These are phyloP conservation scores for Eutrigla gurnardus DNA, from an alignment of 2,797 vertebrate genomes.

Conservation along the genomic window DNA sequence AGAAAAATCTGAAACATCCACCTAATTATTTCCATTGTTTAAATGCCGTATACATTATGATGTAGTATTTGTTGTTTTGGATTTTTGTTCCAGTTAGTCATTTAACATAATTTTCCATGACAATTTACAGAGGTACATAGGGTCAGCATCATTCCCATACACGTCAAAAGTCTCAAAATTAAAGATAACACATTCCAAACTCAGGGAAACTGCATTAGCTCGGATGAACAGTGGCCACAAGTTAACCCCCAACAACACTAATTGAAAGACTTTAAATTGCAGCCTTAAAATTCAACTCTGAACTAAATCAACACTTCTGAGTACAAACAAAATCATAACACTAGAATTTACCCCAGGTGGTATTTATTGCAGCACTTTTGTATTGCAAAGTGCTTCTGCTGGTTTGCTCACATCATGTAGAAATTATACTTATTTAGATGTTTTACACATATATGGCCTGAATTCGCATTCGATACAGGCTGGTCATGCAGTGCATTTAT, in stretches of 20 bases:
- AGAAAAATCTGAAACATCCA: neutral
- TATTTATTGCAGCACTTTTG: constrained; percentile 10
- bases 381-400: neutral
- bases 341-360: neutral
- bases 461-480: constrained; percentile 26
- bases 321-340: neutral
- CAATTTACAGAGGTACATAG: neutral
- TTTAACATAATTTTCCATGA: neutral
- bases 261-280: neutral
- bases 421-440: neutral
- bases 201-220: neutral
- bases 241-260: neutral
- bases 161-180: constrained; percentile 1
- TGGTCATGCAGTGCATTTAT: neutral
- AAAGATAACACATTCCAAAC: neutral
- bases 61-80: neutral
- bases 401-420: neutral
- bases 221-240: neutral
- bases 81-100: neutral
- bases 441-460: constrained; percentile 10
- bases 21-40: neutral
- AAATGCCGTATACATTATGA: neutral
- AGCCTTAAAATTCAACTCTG: neutral
- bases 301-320: constrained; percentile 15
- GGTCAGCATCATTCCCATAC: neutral